A percentile compares a stretch with the other conserved stretches of the same genome.
Conservation (phyloP, 2,797 vertebrate genomes). For the Tokudaia muenninki region DNA sequence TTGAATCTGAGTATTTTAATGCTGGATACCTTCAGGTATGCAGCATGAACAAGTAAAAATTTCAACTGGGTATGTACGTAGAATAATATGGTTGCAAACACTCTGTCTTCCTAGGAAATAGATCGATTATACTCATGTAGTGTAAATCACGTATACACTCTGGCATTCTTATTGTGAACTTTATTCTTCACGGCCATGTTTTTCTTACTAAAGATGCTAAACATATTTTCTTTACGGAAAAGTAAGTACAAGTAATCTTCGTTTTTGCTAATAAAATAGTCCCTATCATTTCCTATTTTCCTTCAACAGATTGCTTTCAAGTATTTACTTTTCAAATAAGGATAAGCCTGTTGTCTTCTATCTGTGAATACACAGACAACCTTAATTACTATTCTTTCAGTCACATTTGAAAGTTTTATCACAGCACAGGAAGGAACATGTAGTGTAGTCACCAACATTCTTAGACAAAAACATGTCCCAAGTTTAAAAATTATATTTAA, state of each 20-base stretch:
- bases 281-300: background rate
- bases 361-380: background rate
- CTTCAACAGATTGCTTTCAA: background rate
- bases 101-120: background rate
- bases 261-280: background rate
- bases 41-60: background rate
- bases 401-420: background rate
- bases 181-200: background rate
- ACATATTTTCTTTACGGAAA: background rate
- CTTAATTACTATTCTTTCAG: background rate
- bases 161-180: background rate
- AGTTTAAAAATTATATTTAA: background rate
- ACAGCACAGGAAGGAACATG: background rate
- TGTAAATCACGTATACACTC: background rate
- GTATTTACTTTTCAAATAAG: background rate
- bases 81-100: background rate
- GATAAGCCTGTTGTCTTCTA: background rate
- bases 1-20: conserved; percentile 10
- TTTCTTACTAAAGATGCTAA: background rate
- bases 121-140: background rate
- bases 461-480: background rate
- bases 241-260: background rate
- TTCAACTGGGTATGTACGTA: background rate
- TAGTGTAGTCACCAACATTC: background rate
- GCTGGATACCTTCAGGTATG: background rate